A percentile compares a stretch with the other conserved stretches of the same genome.
Conservation (phyloP, 2,888 invertebrate genomes). For the Habroteleia sp. region DNA sequence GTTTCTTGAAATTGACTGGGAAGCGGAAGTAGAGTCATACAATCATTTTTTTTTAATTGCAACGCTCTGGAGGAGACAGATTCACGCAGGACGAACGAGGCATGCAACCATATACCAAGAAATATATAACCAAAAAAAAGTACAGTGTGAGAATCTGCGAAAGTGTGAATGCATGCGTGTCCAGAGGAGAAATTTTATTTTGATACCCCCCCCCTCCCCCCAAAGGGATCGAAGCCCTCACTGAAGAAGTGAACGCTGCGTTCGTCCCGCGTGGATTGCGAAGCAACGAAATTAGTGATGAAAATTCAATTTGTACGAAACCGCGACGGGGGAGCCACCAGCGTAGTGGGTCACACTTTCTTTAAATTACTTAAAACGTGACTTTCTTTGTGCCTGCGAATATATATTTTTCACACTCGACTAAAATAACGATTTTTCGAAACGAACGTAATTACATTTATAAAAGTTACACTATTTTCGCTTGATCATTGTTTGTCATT, state of each 20-base stretch:
- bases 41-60: too few relatives aligned
- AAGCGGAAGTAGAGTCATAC: too few relatives aligned
- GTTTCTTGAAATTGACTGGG: too few relatives aligned
- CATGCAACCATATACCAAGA: conserved; percentile 4
- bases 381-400: conserved; percentile 64
- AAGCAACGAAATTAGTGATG: conserved; percentile 57
- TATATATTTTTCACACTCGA: conserved; percentile 63
- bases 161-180: conserved; percentile 17
- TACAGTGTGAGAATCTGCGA: conserved; percentile 19
- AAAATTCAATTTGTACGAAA: conserved; percentile 53
- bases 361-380: conserved; percentile 64
- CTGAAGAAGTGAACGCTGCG: conserved; percentile 3
- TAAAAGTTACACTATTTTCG: conserved; percentile 51
- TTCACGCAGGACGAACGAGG: conserved; percentile 35
- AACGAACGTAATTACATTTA: conserved; percentile 49
- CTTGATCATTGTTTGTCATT: conserved; percentile 50
- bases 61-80: conserved; percentile 39
- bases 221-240: conserved; percentile 8
- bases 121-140: conserved; percentile 11
- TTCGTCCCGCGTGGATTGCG: conserved; percentile 44
- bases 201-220: too few relatives aligned
- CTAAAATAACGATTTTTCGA: conserved; percentile 57
- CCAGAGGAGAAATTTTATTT: conserved; percentile 28
- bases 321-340: conserved; percentile 32
- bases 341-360: conserved; percentile 55